These are phyloP conservation scores for Drosophila mauritiana DNA, from an alignment of 1,140 invertebrate genomes.

Conservation along the genomic window DNA sequence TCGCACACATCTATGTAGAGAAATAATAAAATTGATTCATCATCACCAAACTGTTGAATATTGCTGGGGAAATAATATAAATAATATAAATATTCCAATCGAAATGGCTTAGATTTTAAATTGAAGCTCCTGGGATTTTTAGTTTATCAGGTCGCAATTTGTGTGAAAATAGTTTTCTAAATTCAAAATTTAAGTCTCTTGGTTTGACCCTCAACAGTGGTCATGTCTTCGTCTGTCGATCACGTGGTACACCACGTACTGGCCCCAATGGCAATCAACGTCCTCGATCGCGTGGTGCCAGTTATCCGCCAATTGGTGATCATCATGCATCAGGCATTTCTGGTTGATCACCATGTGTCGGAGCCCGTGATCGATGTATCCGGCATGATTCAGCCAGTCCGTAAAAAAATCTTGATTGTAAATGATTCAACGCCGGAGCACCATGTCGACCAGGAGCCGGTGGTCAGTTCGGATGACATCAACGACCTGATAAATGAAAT, in stretches of 20 bases:
- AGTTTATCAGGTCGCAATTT: neutral
- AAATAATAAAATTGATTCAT: no score
- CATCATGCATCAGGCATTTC: conserved; percentile 26
- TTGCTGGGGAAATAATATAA: no score
- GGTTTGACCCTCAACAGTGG: neutral
- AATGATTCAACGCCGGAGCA: conserved; percentile 1
- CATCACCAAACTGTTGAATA: no score
- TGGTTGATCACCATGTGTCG: neutral
- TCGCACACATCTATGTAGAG: neutral
- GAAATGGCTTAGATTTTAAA: neutral
- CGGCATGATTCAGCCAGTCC: neutral
- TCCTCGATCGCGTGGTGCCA: conserved; percentile 18
- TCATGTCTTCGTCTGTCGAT: conserved; percentile 3
- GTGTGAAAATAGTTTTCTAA: neutral
- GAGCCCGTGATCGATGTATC: conserved; percentile 16
- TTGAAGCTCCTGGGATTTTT: neutral
- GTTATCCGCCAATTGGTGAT: neutral
- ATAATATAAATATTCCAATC: neutral
- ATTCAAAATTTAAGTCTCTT: neutral
- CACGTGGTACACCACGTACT: conserved; percentile 8
- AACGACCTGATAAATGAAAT: neutral
- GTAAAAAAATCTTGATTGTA: neutral
- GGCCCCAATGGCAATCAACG: conserved; percentile 6
- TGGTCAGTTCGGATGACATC: conserved; percentile 7
- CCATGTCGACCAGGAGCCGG: neutral